Percentiles rank a stretch among this genome's conserved stretches.
Evolutionary conservation across 2,888 invertebrate genomes (phyloP).

Genomic region (Petrophora chlorosata): DNA sequence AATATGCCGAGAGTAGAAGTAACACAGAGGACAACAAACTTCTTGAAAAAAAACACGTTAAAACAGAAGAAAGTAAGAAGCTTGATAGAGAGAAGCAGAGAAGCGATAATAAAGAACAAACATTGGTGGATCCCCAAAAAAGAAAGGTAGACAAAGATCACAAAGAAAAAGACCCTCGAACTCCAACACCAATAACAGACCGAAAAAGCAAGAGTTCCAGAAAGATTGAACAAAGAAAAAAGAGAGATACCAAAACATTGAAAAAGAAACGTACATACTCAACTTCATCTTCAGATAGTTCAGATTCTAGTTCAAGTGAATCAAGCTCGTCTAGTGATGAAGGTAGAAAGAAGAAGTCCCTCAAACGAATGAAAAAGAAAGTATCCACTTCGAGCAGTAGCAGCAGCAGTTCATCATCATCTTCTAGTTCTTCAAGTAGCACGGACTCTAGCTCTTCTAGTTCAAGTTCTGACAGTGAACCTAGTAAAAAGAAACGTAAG

Average conservation of each 20-base stretch:
- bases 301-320: constrained; percentile 63
- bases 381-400: constrained; percentile 66
- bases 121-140: too few relatives aligned
- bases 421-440: constrained; percentile 59
- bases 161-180: constrained; percentile 7
- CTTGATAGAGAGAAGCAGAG: too few relatives aligned
- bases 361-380: constrained; percentile 55
- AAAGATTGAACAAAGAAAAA: constrained; percentile 24
- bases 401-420: constrained; percentile 42
- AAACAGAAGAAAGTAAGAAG: too few relatives aligned
- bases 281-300: constrained; percentile 65
- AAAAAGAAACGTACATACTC: constrained; percentile 65
- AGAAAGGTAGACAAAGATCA: constrained; percentile 11
- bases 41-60: too few relatives aligned
- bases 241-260: constrained; percentile 22
- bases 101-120: too few relatives aligned
- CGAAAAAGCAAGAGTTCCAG: constrained; percentile 12
- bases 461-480: constrained; percentile 66
- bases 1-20: too few relatives aligned
- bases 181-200: constrained; percentile 1
- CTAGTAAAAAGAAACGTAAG: constrained; percentile 53
- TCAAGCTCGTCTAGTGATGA: constrained; percentile 69
- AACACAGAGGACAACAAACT: too few relatives aligned
- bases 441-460: constrained; percentile 59
- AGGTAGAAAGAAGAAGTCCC: constrained; percentile 54